Evolutionary conservation across 2,888 invertebrate species (phyloP).

Genomic region (Pheosia tremula): DNA sequence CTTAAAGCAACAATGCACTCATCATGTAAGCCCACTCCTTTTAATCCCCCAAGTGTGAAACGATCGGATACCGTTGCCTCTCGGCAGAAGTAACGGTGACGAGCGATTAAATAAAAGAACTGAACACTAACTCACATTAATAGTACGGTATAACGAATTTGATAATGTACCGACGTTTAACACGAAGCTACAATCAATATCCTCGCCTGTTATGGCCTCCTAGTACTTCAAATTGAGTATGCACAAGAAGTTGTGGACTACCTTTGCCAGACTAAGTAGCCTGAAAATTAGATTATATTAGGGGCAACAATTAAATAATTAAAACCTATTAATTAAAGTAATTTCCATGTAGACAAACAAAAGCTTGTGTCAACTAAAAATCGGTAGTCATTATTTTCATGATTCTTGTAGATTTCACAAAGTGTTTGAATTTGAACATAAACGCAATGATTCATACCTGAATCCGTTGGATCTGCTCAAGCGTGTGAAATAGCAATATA

Average conservation of each 20-base stretch:
- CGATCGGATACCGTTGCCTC: slow-evolving; percentile 43
- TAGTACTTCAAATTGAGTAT: background rate
- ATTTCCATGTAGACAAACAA: too few relatives aligned
- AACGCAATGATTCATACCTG: slow-evolving; percentile 9
- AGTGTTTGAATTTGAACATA: slow-evolving; percentile 7
- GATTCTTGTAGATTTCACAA: slow-evolving; percentile 13
- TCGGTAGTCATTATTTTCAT: background rate
- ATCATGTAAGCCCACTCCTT: slow-evolving; percentile 5
- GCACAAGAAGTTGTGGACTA: too few relatives aligned
- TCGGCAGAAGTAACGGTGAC: slow-evolving; percentile 42
- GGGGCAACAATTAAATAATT: too few relatives aligned
- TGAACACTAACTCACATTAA: slow-evolving; percentile 35
- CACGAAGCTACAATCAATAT: slow-evolving; percentile 2
- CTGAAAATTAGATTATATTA: too few relatives aligned
- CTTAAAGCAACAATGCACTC: background rate
- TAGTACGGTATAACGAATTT: slow-evolving; percentile 33
- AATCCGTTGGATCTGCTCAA: slow-evolving; percentile 14
- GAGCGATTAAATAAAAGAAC: slow-evolving; percentile 40
- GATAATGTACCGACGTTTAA: slow-evolving; percentile 12
- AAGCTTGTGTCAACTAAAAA: too few relatives aligned
- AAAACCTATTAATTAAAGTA: too few relatives aligned
- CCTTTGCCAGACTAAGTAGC: too few relatives aligned
- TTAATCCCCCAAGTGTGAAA: slow-evolving; percentile 48
- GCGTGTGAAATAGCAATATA: slow-evolving; percentile 12
- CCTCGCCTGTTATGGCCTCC: background rate